These are phyloP conservation scores for Psilanteris sp. DNA, from an alignment of 1,140 invertebrate species.

Conservation along the genomic window DNA sequence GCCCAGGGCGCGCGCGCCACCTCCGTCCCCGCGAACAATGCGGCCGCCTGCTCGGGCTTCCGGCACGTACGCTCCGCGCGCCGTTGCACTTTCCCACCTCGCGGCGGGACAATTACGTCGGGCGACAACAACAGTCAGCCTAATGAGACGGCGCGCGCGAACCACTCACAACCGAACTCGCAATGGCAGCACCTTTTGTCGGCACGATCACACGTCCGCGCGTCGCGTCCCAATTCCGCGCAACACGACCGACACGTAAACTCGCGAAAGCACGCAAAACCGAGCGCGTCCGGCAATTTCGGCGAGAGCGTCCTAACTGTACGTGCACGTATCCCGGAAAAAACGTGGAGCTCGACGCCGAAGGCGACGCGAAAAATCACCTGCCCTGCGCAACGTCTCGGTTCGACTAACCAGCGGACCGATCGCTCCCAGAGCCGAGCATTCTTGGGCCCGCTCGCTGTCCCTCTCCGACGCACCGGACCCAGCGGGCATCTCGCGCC, in stretches of 20 bases:
- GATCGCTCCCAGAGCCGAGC: conserved; percentile 70
- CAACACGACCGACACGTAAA: too few relatives aligned
- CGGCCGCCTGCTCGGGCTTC: conserved; percentile 5
- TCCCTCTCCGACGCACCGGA: conserved; percentile 76
- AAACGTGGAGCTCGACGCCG: conserved; percentile 45
- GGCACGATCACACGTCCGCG: conserved; percentile 23
- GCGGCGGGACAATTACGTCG: conserved; percentile 20
- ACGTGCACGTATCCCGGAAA: conserved; percentile 39
- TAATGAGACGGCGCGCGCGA: conserved; percentile 18
- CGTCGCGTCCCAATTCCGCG: too few relatives aligned
- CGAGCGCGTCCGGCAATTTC: conserved; percentile 6
- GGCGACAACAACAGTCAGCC: conserved; percentile 6
- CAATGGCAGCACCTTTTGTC: conserved; percentile 35
- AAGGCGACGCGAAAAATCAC: conserved; percentile 61
- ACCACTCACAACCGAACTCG: conserved; percentile 8
- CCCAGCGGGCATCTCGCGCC: conserved; percentile 67
- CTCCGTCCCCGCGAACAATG: conserved; percentile 24
- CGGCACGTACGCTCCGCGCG: conserved; percentile 36
- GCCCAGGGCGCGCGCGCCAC: conserved; percentile 20
- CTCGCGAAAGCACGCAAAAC: neutral
- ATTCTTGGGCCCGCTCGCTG: conserved; percentile 75
- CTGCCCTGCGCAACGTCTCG: conserved; percentile 75
- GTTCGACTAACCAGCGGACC: conserved; percentile 75
- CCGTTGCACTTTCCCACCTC: conserved; percentile 51
- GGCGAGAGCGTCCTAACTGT: conserved; percentile 8